Evolutionary conservation across 2,113 vertebrate genomes (phyloP).

Genomic region (Carettochelys insculpta): DNA sequence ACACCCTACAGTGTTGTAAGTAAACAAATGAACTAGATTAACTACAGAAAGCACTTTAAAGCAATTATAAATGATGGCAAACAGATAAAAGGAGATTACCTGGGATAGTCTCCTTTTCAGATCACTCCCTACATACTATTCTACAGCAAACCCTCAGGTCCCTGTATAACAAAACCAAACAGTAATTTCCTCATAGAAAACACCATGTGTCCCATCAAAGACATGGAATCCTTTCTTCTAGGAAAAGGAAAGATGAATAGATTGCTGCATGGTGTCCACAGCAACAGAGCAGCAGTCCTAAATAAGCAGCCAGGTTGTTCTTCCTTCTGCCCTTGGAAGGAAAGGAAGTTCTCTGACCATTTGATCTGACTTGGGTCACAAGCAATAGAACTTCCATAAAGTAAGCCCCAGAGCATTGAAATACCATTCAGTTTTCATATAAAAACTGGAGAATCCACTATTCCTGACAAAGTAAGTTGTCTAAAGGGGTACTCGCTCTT

Average conservation of each 20-base stretch:
- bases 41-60: no score
- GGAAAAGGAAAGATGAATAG: slow-evolving; percentile 34
- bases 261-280: background rate
- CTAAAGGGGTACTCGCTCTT: background rate
- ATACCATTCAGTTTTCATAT: background rate
- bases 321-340: background rate
- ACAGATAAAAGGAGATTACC: no score
- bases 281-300: background rate
- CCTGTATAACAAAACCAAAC: slow-evolving; percentile 39
- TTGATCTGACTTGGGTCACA: background rate
- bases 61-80: no score
- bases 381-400: background rate
- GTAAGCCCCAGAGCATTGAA: background rate
- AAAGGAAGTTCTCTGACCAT: background rate
- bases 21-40: no score
- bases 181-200: no score
- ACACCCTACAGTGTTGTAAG: no score
- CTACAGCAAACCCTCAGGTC: background rate
- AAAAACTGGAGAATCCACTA: background rate
- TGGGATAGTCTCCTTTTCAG: background rate
- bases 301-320: background rate
- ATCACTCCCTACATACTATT: background rate
- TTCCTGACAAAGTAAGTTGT: no score
- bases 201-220: slow-evolving; percentile 40
- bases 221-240: slow-evolving; percentile 12